Evolutionary conservation across 2,113 vertebrate species (phyloP), one percentile per base, ranked within the genome.

Genomic region (Nannobrachium achirus): DNA sequence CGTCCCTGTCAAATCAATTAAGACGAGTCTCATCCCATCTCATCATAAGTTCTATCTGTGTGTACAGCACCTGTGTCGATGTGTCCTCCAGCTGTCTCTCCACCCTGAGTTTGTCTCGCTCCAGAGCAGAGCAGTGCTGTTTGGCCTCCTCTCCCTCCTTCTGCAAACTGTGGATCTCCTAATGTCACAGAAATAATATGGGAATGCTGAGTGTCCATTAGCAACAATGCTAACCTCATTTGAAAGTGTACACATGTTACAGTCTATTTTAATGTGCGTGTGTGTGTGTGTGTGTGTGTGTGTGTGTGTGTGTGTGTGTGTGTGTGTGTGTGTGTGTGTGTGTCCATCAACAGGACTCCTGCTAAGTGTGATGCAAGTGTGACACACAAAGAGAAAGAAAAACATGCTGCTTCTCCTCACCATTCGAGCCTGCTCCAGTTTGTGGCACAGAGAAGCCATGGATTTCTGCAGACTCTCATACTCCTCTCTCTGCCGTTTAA

Each of bases 381-480:
- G 8, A 10, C 16, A 16, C 50, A 9, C 50, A 16, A 67, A 66
- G 44, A 63, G 6, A 10, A 4, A 2, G 0, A 67, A 45, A 11
- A 15, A 15, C 40, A 73, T 33, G 0, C 11, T 14, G 13, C 8
- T 6, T 1, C 50, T 6, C 1, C 79, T 16, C 45, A 97, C 96
- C 93, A 91, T 95, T 91, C 96, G 95, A 71, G 97, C 95, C 80
- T 95, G 95, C 42, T 99, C 97, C 81, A 99, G 94, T 76, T 98
- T 99, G 77, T 89, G 89, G 66, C 95, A 97, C 46, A 98, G 91
- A 73, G 93, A 97, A 0, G 93, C 91, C 85, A 98, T 95, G 70
- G 96, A 95, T 68, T 92, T 95, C 85, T 98, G 95, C 45, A 96
- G 95, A 53, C 93, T 93, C 61, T 99, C 96, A 11, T 96, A 97